phyloP scores from a whole-genome alignment of 1,140 invertebrate species.

The Dufourea novaeangliae region DNA sequence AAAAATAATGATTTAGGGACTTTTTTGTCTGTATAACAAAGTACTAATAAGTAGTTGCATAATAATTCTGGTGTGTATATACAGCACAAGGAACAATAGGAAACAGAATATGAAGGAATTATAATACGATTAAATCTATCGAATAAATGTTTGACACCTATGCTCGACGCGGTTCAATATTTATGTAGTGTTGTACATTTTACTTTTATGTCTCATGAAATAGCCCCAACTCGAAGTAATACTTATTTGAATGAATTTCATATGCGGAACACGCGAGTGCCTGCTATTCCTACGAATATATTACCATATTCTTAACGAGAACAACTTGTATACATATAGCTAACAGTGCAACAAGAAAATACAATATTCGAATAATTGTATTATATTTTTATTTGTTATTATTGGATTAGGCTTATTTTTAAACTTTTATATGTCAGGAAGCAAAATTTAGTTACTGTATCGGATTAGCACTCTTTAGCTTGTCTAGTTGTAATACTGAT shows the following conservation, averaged over 20 bases:
- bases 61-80: background rate
- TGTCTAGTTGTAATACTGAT: too few relatives aligned
- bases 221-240: constrained; percentile 10
- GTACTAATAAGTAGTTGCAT: too few relatives aligned
- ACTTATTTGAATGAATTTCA: constrained; percentile 62
- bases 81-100: too few relatives aligned
- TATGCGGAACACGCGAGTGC: constrained; percentile 36
- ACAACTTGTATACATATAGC: constrained; percentile 9
- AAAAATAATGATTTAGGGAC: too few relatives aligned
- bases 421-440: too few relatives aligned
- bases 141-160: constrained; percentile 27
- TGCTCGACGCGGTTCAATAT: constrained; percentile 25
- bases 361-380: background rate
- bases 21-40: too few relatives aligned
- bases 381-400: background rate
- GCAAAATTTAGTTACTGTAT: too few relatives aligned
- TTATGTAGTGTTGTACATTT: constrained; percentile 16
- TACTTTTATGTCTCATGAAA: constrained; percentile 51
- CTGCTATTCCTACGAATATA: constrained; percentile 45
- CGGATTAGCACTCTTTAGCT: too few relatives aligned
- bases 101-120: background rate
- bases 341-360: background rate
- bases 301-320: constrained; percentile 51
- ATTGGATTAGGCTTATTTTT: background rate
- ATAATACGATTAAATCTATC: constrained; percentile 15